Conservation (phyloP, 2,888 invertebrate species). For the Drosophila infuscata region DNA sequence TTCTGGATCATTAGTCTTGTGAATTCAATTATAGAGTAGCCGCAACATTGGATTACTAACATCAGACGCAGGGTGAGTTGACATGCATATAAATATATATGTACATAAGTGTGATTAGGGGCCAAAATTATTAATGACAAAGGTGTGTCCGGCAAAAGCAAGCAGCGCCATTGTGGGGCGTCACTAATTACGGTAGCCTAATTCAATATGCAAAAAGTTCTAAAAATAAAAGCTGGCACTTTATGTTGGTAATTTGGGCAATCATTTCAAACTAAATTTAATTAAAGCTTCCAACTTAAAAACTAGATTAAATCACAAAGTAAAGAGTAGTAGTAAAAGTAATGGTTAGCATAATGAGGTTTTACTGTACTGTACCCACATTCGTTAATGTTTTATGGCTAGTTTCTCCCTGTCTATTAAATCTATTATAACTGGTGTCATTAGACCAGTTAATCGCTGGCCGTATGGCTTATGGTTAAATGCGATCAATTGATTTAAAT, state of each 20-base stretch:
- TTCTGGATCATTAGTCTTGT: slow-evolving; percentile 65
- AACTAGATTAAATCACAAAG: background rate
- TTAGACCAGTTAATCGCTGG: slow-evolving; percentile 38
- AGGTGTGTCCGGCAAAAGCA: slow-evolving; percentile 36
- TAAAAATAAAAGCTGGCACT: background rate
- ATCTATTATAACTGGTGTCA: slow-evolving; percentile 11
- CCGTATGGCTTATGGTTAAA: slow-evolving; percentile 28
- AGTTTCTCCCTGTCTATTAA: background rate
- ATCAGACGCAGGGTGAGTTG: slow-evolving; percentile 45
- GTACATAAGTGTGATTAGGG: slow-evolving; percentile 3
- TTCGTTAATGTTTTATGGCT: background rate
- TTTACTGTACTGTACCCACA: background rate
- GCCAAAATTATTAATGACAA: slow-evolving; percentile 38
- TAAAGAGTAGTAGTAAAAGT: background rate
- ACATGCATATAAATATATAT: slow-evolving; percentile 12
- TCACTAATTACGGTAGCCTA: slow-evolving; percentile 24
- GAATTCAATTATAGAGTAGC: slow-evolving; percentile 74
- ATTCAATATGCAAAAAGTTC: background rate
- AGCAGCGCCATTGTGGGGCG: slow-evolving; percentile 6
- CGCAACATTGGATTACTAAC: slow-evolving; percentile 59
- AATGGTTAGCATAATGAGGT: background rate
- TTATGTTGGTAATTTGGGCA: background rate
- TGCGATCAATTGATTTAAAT: slow-evolving; percentile 71
- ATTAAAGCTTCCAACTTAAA: background rate
- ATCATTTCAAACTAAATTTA: background rate